Conservation (phyloP, 2,113 vertebrate species). For the Petromus typicus region DNA sequence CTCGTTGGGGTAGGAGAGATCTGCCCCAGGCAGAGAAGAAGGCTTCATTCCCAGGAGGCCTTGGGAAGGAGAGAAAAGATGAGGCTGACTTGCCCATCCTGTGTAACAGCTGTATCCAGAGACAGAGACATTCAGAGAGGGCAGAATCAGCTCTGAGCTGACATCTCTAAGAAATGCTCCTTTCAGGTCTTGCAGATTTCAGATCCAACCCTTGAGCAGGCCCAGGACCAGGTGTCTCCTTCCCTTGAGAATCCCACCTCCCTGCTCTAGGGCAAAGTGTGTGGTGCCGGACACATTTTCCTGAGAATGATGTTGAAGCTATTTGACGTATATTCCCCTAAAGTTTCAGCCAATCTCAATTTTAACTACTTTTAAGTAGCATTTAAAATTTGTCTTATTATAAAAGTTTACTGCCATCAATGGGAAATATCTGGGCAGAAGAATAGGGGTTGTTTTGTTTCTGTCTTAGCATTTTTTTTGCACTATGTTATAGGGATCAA, state of each 20-base stretch:
- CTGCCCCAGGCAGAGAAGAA: neutral
- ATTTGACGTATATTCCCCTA: neutral
- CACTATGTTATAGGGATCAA: neutral
- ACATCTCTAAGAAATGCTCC: neutral
- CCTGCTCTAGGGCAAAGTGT: neutral
- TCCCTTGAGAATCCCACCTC: neutral
- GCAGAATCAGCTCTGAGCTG: neutral
- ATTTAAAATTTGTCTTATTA: neutral
- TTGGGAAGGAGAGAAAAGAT: fast-evolving
- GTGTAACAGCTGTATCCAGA: neutral
- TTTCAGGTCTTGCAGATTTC: neutral
- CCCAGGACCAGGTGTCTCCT: neutral
- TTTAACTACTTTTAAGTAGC: neutral
- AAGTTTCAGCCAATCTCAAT: neutral
- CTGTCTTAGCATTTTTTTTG: neutral
- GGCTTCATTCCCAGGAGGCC: neutral
- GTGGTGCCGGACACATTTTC: neutral
- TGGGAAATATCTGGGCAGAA: neutral
- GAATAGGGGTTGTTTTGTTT: neutral
- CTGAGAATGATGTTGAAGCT: neutral
- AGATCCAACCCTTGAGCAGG: neutral
- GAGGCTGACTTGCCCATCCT: neutral
- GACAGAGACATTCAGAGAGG: neutral
- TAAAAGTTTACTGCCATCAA: neutral
- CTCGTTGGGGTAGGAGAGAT: neutral